Evolutionary conservation across 2,888 invertebrate species (phyloP).

Genomic region (Calameuta idolon): DNA sequence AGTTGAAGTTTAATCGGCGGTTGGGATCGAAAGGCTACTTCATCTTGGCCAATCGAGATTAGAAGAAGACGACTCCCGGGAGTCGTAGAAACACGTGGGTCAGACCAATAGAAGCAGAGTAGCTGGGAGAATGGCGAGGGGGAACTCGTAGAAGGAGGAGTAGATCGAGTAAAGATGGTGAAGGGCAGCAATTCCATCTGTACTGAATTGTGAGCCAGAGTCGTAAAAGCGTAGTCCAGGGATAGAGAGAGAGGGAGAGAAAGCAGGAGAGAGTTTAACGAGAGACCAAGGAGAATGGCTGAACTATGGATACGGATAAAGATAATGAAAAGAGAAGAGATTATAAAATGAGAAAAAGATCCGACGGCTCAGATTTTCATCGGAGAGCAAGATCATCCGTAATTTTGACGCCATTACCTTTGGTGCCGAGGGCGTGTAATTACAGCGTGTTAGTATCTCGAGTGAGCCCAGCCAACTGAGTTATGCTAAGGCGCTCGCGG

Average conservation of each 20-base stretch:
- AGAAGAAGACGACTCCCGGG: neutral
- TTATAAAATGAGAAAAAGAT: neutral
- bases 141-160: neutral
- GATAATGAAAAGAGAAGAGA: neutral
- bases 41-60: neutral
- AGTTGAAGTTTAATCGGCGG: neutral
- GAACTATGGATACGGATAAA: neutral
- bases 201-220: neutral
- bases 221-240: neutral
- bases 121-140: neutral
- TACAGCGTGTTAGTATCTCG: conserved; percentile 40
- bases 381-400: conserved; percentile 13
- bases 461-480: conserved; percentile 38
- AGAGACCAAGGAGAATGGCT: neutral
- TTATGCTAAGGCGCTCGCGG: conserved; percentile 49
- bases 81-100: neutral
- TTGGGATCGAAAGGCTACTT: neutral
- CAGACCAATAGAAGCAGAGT: neutral
- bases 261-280: neutral
- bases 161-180: neutral
- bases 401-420: conserved; percentile 45
- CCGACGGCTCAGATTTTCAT: neutral
- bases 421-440: conserved; percentile 44
- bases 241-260: neutral
- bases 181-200: neutral